Evolutionary conservation across 2,797 vertebrate genomes (phyloP).

Genomic region (Choloepus didactylus): DNA sequence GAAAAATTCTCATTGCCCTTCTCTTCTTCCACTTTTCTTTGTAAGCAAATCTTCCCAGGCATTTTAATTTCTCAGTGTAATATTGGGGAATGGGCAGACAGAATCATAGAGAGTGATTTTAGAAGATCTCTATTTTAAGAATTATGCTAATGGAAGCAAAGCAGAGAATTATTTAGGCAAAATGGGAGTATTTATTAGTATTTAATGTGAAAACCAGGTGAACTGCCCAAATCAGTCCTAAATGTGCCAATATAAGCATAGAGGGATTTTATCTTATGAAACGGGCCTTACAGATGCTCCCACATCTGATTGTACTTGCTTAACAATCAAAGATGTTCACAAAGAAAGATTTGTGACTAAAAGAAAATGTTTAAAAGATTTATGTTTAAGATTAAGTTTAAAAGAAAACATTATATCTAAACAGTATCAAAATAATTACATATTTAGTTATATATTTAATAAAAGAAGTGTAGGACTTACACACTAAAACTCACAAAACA

Average conservation of each 20-base stretch:
- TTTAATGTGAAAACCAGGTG: not conserved
- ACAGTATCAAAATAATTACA: not conserved
- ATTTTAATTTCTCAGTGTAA: not conserved
- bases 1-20: not conserved
- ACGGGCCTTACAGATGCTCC: not conserved
- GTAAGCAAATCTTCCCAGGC: not conserved
- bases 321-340: not conserved
- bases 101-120: constrained; percentile 3
- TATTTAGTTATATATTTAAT: not conserved
- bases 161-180: not conserved
- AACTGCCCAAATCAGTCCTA: not conserved
- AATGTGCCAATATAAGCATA: not conserved
- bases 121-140: not conserved
- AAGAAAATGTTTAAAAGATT: not conserved
- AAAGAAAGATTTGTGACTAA: not conserved
- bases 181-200: not conserved
- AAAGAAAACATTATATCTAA: not conserved
- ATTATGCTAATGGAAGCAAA: not conserved
- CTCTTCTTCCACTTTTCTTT: not conserved
- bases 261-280: not conserved
- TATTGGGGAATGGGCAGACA: not conserved
- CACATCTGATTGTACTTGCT: not conserved
- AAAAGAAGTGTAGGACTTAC: not conserved
- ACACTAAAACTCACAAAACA: not conserved
- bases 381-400: not conserved